Evolutionary conservation across 2,888 invertebrate genomes (phyloP), one percentile per base, ranked within the genome.

Genomic region (Rosalia funebris): DNA sequence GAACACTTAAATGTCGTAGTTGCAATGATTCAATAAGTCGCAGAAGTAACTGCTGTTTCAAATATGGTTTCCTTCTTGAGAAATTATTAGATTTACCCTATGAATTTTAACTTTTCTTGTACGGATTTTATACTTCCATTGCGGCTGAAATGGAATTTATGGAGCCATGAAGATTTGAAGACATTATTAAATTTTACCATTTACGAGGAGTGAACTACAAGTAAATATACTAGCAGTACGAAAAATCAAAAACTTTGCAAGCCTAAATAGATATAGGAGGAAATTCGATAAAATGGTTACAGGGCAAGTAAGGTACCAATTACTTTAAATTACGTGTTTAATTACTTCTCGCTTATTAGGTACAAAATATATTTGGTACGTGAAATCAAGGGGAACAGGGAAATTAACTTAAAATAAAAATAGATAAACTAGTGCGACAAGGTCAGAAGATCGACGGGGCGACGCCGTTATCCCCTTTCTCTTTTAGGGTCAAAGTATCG

Each of bases 1-100:
- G 34, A 32, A 45, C 42, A 34, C 32, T 44, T 42, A 19, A 50
- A 50, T 39, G 50, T 39, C n/a, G 14, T 17, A 47, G 44, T 32
- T 32, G 32, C 46, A 32, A 46, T 46, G 46, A 46, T 46, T 46
- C 46, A 46, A 46, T 46, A 46, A 32, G 25, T 16, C n/a, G 16
- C 12, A 10, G 32, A 15, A 32, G 46, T 10, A 32, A n/a, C 32
- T 46, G 32, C 31, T 46, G 46, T 15, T 44, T 25, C 46, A 46
- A 25, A 32, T 14, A 46, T 46, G 25, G 16, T 46, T 15, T 31
- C 32, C 46, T 15, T 15, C 16, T 32, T 46, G 16, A 46, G 32
- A 15, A 46, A 46, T 14, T 32, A 32, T 46, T 46, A 3, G 25
- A 45, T n/a, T 16, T n/a, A 32, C 12, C 32, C 11, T 32, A 46